Evolutionary conservation across 2,797 vertebrate species (phyloP).

Genomic region (Monodelphis domestica): DNA sequence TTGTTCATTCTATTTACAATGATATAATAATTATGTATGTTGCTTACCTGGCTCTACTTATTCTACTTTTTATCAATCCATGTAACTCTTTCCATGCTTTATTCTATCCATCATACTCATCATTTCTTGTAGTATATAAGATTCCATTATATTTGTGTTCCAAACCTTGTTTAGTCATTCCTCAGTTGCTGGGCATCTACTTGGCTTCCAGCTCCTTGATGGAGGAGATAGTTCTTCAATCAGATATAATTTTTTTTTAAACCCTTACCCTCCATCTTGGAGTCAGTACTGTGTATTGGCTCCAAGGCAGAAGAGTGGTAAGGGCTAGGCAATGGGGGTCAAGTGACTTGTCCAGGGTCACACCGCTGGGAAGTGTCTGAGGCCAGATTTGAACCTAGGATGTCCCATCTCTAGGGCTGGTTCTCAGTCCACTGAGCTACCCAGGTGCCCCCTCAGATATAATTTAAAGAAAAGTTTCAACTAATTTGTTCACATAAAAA

Average conservation of each 20-base stretch:
- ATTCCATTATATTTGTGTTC: neutral
- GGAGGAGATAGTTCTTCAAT: neutral
- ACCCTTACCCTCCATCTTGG: too few species aligned
- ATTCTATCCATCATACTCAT: neutral
- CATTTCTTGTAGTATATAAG: neutral
- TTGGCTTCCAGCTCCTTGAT: neutral
- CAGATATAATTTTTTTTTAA: too few species aligned
- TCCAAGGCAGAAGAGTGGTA: too few species aligned
- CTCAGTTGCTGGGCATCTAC: neutral
- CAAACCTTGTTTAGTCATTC: neutral
- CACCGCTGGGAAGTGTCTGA: too few species aligned
- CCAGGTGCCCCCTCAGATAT: too few species aligned
- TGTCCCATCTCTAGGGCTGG: too few species aligned
- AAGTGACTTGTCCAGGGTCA: too few species aligned
- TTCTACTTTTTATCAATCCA: neutral
- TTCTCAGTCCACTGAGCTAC: too few species aligned
- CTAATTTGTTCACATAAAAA: neutral
- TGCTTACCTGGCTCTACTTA: neutral
- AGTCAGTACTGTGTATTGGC: too few species aligned
- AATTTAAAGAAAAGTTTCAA: neutral
- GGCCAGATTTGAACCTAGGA: too few species aligned
- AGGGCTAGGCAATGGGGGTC: too few species aligned
- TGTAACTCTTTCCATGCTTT: neutral
- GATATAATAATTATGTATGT: neutral
- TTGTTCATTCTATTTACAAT: neutral